Percentiles rank a stretch among this genome's conserved stretches.
Evolutionary conservation across 2,888 invertebrate species (phyloP).

Genomic region (Cyrtodaria siliqua): DNA sequence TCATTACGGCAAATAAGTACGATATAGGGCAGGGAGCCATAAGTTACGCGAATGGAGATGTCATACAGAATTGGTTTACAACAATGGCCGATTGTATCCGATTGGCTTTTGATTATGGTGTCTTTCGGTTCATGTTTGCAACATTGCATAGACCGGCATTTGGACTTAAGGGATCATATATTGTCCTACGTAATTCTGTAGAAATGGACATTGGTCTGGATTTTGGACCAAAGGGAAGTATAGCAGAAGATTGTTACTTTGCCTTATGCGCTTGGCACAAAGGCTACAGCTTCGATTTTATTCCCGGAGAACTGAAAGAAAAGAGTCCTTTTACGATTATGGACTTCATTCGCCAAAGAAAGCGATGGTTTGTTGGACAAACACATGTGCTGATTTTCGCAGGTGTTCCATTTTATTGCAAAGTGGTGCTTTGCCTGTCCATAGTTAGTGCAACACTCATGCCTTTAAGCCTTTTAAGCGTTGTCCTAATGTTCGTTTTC

Average conservation of each 20-base stretch:
- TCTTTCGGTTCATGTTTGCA: constrained; percentile 51
- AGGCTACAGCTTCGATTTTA: constrained; percentile 54
- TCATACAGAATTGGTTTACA: constrained; percentile 52
- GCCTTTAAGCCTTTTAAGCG: constrained; percentile 48
- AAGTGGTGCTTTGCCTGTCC: constrained; percentile 37
- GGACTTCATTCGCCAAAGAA: constrained; percentile 56
- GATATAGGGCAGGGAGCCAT: constrained; percentile 74
- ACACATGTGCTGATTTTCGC: constrained; percentile 22
- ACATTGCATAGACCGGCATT: constrained; percentile 42
- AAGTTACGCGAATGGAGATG: constrained; percentile 42
- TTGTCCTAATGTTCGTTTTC: constrained; percentile 31
- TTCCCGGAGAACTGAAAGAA: constrained; percentile 58
- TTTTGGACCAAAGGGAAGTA: constrained; percentile 59
- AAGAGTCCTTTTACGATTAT: constrained; percentile 57
- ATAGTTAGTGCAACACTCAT: constrained; percentile 40
- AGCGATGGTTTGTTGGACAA: constrained; percentile 59
- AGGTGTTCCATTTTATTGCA: constrained; percentile 38
- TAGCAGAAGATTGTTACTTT: constrained; percentile 60
- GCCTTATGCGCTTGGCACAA: constrained; percentile 53
- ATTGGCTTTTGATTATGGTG: constrained; percentile 51
- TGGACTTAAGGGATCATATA: constrained; percentile 60
- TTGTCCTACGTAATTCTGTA: constrained; percentile 41
- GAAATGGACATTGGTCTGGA: constrained; percentile 54
- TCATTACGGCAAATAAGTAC: constrained; percentile 62
- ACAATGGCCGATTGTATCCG: constrained; percentile 54